Percentiles rank a stretch among this genome's conserved stretches.
Conservation (phyloP, 2,113 vertebrate genomes). For the Megaptera novaeangliae region DNA sequence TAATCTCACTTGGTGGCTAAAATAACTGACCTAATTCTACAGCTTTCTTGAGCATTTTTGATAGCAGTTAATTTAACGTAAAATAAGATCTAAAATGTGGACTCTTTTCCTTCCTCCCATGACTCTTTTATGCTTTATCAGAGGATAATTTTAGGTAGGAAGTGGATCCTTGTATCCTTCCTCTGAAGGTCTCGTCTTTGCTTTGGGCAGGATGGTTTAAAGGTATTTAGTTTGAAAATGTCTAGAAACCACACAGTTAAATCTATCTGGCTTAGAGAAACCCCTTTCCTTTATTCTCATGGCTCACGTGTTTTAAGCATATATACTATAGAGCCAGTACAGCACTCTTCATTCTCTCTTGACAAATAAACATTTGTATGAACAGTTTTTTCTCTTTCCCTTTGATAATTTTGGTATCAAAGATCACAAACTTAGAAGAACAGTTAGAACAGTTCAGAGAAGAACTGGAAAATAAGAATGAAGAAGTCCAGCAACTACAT, state of each 20-base stretch:
- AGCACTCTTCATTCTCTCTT: background rate
- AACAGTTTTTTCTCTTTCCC: constrained; percentile 18
- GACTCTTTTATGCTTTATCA: background rate
- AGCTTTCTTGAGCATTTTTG: background rate
- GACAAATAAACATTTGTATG: background rate
- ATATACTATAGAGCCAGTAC: background rate
- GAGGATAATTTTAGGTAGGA: background rate
- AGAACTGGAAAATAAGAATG: constrained; percentile 98
- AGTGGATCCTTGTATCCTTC: background rate
- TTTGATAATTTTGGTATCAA: constrained; percentile 60
- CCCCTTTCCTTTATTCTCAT: background rate
- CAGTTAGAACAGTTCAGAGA: constrained; percentile 98
- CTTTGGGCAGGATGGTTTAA: background rate
- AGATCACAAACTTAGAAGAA: constrained; percentile 97
- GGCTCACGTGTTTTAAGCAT: background rate
- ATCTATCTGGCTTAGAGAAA: background rate
- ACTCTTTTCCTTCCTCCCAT: background rate
- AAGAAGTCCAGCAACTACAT: constrained; percentile 96
- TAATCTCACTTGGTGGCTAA: background rate
- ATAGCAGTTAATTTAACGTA: constrained; percentile 14
- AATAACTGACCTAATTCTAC: background rate
- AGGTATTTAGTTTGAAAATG: background rate
- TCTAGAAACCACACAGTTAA: background rate
- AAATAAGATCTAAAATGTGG: background rate
- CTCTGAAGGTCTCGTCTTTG: background rate